These are phyloP conservation scores for Spondyliosoma cantharus DNA, from an alignment of 2,797 vertebrate species.

Conservation along the genomic window DNA sequence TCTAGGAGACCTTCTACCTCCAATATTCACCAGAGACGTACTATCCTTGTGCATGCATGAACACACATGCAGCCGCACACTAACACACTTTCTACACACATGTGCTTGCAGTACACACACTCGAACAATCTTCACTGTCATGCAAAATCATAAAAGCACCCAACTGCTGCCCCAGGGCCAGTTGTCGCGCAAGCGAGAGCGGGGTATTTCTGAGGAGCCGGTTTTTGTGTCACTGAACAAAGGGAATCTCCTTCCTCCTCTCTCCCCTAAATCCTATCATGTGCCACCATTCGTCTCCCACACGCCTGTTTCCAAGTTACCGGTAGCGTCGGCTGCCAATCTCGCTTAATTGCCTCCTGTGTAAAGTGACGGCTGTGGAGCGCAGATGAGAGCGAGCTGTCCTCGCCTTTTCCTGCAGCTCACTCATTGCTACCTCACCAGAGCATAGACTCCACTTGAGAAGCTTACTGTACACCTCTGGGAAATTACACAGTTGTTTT, in stretches of 20 bases:
- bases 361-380: conserved; percentile 72
- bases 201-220: conserved; percentile 58
- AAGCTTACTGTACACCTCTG: conserved; percentile 21
- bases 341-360: conserved; percentile 77
- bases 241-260: conserved; percentile 76
- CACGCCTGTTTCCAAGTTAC: conserved; percentile 85
- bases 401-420: conserved; percentile 57
- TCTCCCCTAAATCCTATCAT: conserved; percentile 68
- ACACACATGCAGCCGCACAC: conserved; percentile 15
- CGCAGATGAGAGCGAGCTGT: conserved; percentile 49
- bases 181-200: conserved; percentile 51
- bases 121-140: conserved; percentile 45
- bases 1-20: conserved; percentile 40
- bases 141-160: conserved; percentile 64
- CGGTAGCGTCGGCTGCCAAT: conserved; percentile 74
- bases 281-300: conserved; percentile 75
- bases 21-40: conserved; percentile 19
- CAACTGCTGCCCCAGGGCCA: conserved; percentile 57
- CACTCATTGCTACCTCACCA: conserved; percentile 35
- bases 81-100: conserved; percentile 27
- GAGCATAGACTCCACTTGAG: conserved; percentile 54
- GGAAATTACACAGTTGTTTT: conserved; percentile 50
- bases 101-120: conserved; percentile 28
- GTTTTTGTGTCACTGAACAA: conserved; percentile 76
- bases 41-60: conserved; percentile 3